Evolutionary conservation across 2,888 invertebrate genomes (phyloP).

Genomic region (Drosophila neotestacea): DNA sequence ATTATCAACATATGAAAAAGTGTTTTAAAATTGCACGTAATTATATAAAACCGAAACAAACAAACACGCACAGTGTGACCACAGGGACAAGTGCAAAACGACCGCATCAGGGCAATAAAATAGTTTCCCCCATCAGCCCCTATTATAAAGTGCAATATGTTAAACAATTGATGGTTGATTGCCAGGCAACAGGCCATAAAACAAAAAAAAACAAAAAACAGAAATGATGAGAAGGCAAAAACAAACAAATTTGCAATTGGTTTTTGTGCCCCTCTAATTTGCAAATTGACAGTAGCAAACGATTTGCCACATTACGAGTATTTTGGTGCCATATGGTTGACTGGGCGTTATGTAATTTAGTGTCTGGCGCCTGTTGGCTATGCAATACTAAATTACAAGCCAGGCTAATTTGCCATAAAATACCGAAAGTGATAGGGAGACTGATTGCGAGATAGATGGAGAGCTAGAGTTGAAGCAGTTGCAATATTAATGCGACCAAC

Average conservation of each 20-base stretch:
- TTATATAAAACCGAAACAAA: slow-evolving; percentile 13
- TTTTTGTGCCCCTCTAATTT: slow-evolving; percentile 54
- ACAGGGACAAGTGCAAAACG: slow-evolving; percentile 20
- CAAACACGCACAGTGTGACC: slow-evolving; percentile 14
- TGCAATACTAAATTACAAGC: slow-evolving; percentile 66
- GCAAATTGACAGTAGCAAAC: slow-evolving; percentile 60
- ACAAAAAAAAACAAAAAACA: slow-evolving; percentile 12
- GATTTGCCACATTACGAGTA: slow-evolving; percentile 48
- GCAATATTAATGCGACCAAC: slow-evolving; percentile 68
- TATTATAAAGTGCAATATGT: slow-evolving; percentile 49
- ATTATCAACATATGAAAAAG: slow-evolving; percentile 3
- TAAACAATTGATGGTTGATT: slow-evolving; percentile 73
- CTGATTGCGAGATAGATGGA: not conserved
- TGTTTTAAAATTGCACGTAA: slow-evolving; percentile 19
- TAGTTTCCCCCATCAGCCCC: not conserved
- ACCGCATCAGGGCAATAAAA: slow-evolving; percentile 43
- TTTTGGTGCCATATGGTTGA: slow-evolving; percentile 53
- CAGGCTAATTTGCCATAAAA: slow-evolving; percentile 65
- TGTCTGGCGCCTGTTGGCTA: slow-evolving; percentile 52
- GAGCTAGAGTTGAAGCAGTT: slow-evolving; percentile 34
- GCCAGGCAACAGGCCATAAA: slow-evolving; percentile 39
- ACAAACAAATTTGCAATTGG: slow-evolving; percentile 44
- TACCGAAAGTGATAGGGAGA: slow-evolving; percentile 32
- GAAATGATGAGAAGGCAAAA: slow-evolving; percentile 1
- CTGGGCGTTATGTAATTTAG: slow-evolving; percentile 57